Evolutionary conservation across 2,113 vertebrate genomes (phyloP).

Genomic region (Rhea pennata): DNA sequence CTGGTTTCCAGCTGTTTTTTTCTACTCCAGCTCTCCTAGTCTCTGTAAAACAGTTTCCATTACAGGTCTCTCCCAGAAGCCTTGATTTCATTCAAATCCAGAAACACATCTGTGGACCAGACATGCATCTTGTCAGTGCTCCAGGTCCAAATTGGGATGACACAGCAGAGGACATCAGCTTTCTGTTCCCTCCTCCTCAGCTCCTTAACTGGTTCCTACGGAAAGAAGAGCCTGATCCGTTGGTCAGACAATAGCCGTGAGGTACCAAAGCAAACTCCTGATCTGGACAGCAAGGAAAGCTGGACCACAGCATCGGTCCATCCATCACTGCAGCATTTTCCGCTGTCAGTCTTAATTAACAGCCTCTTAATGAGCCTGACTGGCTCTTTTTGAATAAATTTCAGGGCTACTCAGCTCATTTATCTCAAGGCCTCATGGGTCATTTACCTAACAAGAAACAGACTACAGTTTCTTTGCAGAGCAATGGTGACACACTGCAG

Average conservation of each 20-base stretch:
- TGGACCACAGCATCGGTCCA: background rate
- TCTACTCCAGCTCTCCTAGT: background rate
- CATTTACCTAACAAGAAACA: background rate
- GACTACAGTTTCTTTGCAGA: background rate
- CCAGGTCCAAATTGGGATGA: background rate
- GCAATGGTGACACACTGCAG: background rate
- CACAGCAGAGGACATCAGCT: background rate
- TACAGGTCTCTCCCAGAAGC: background rate
- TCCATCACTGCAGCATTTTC: background rate
- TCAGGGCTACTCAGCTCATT: background rate
- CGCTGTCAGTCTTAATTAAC: background rate
- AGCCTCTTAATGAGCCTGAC: background rate
- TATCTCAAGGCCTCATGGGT: background rate
- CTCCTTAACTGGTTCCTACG: background rate
- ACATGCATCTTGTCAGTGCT: background rate
- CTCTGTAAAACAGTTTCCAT: background rate
- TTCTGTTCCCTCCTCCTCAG: background rate
- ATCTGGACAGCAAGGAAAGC: background rate
- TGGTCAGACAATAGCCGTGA: background rate
- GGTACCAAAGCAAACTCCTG: background rate
- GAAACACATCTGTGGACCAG: background rate
- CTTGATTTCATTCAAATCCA: background rate
- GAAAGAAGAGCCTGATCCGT: background rate
- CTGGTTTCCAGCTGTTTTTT: background rate
- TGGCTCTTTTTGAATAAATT: accelerated